phyloP scores from a whole-genome alignment of 2,113 vertebrate genomes.

The Chaetura pelagica region DNA sequence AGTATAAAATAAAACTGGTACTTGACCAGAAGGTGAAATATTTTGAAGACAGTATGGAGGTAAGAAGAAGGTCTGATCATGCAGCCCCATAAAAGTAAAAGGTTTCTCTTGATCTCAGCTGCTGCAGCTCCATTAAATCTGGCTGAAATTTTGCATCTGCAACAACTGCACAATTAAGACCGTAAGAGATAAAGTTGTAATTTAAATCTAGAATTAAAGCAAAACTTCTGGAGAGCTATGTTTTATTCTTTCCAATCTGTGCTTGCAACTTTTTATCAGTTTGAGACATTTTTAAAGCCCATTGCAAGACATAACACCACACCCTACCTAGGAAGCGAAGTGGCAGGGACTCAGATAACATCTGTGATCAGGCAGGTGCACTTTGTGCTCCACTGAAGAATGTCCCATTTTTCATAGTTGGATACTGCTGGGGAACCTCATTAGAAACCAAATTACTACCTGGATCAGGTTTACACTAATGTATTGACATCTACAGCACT shows the following conservation, averaged over 20 bases:
- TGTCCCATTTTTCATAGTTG: constrained; percentile 55
- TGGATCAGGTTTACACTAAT: constrained; percentile 73
- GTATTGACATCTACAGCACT: constrained; percentile 72
- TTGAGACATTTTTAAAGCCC: neutral
- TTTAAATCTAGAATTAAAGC: constrained; percentile 44
- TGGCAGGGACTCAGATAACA: neutral
- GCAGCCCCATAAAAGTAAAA: neutral
- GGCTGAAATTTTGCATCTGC: neutral
- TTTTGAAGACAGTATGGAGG: neutral
- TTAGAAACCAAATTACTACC: constrained; percentile 78
- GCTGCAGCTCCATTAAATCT: neutral
- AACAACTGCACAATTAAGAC: neutral
- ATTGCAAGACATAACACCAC: neutral
- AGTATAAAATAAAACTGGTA: neutral
- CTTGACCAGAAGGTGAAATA: neutral
- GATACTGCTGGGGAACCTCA: constrained; percentile 63
- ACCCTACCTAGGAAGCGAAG: neutral
- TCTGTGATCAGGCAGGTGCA: constrained; percentile 15
- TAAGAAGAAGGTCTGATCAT: neutral
- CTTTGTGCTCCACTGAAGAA: constrained; percentile 37
- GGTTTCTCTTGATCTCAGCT: neutral
- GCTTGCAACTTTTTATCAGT: neutral
- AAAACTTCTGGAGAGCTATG: neutral
- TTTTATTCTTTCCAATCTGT: neutral
- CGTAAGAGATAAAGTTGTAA: neutral